Evolutionary conservation across 2,113 vertebrate species (phyloP), one percentile per base, ranked within the genome.

Genomic region (Junco hyemalis): DNA sequence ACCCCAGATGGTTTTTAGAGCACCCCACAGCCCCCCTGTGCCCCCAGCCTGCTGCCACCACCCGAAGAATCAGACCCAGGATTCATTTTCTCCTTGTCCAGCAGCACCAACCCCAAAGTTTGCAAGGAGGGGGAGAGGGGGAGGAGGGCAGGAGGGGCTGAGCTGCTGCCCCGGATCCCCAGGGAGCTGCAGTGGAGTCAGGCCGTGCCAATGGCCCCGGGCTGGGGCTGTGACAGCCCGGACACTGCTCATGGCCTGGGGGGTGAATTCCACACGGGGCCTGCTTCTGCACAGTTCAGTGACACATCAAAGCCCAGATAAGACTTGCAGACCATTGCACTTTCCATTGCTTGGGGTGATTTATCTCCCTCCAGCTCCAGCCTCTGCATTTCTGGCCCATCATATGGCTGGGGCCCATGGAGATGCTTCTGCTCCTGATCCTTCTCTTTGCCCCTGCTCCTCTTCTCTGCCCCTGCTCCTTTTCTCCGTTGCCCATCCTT

Each of bases 231-330:
- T 14, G 91, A 92, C 73, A 26, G 14, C 57, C 80, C 17, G 19
- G 50, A 47, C 68, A 44, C 26, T 29, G 38, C 61, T 48, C 26
- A 66, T 1, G 48, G 53, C 78, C 80, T 8, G 31, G 31, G 36
- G 68, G 64, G 35, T 22, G 36, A 93, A 83, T 60, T 86, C 90
- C 85, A 9, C 26, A 4, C 10, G 17, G 13, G 16, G 50, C 77
- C 78, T 81, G 68, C 64, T 25, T 60, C 92, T 44, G 11, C 4
- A 0, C 22, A 9, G 95, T 50, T 94, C 95, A 93, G 11, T 81
- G 93, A 95, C 96, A 94, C 94, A 80, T 86, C 76, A 77, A 73
- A 68, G 80, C 72, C 1, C 25, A 56, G 88, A 86, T 88, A 84
- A 93, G 93, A 70, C 86, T 31, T 22, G 44, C 80, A 91, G 95